Base-by-base conservation (phyloP, 2,888 invertebrate species). In the Tortrix viridana region DNA sequence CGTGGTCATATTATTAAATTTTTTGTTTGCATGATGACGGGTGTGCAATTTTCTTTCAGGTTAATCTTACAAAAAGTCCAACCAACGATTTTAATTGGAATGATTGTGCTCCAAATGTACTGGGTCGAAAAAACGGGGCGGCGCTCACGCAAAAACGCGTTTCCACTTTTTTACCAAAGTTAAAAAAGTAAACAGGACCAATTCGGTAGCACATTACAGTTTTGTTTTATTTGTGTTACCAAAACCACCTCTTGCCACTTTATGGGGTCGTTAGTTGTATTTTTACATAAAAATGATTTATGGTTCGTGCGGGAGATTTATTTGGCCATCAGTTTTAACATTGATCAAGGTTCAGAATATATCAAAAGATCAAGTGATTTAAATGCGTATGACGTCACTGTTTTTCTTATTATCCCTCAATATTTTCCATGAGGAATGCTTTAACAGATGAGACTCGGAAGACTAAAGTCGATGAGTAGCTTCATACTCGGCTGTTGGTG, bases 261-360 rank as follows among this genome's bases (percentile, higher is more conserved):
- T 63, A 63, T 63, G 63, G 56, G 48, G 47, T 63, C 63, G 63
- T 63, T 63, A 63, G 63, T 58, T 63, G 53, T 47, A 53, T 63
- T 63, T 63, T 63, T 48, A 48, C 59, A 59, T 60, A 64, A 64
- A 63, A 63, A 63, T 63, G 63, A 63, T 63, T 63, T 63, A 63
- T 63, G 47, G 32, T 32, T 53, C 19, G 44, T 53, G 22, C 22
- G 47, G 20, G 41, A 43, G 58, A 63, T 58, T 58, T 63, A 63
- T 63, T 53, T 63, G 32, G 3, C 47, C 23, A 38, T 49, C 18
- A 44, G n/a, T 38, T 50, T 46, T n/a, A 49, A 62, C 56, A 19
- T 52, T 53, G 63, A 63, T 53, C 47, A 32, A 23, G 23, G 47
- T 32, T 32, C 12, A 32, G 53, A 43, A 52, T 53, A 52, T 43